Conservation (phyloP, 2,797 vertebrate species). For the Tokudaia tokunoshimensis region DNA sequence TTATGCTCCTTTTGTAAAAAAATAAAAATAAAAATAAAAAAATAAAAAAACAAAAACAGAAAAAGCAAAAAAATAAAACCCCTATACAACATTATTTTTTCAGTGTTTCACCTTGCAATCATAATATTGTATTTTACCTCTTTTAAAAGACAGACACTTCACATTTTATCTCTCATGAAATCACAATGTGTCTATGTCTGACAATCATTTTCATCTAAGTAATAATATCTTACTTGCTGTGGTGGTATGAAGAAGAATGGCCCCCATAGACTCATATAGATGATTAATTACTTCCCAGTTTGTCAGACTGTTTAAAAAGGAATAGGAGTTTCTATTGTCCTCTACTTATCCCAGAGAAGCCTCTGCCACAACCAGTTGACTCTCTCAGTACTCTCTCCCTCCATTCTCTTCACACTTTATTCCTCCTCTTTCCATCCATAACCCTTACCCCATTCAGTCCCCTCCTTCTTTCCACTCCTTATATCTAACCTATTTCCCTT, state of each 20-base stretch:
- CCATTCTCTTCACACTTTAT: too few relatives aligned
- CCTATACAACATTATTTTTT: not conserved
- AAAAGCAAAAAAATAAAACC: too few relatives aligned
- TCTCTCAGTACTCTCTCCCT: too few relatives aligned
- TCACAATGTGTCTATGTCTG: not conserved
- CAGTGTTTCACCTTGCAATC: conserved; percentile 44
- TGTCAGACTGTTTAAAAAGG: not conserved
- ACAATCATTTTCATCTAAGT: not conserved
- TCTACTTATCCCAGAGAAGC: too few relatives aligned
- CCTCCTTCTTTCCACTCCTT: too few relatives aligned
- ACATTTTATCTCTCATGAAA: conserved; percentile 47
- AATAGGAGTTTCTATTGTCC: too few relatives aligned
- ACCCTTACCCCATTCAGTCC: too few relatives aligned
- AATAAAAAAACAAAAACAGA: not conserved
- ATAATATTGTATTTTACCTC: not conserved
- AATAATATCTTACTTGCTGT: not conserved
- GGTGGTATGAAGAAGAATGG: not conserved
- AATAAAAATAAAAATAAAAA: not conserved
- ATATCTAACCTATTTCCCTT: too few relatives aligned
- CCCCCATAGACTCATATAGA: not conserved
- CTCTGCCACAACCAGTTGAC: too few relatives aligned
- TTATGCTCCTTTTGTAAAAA: not conserved
- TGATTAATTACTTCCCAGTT: not conserved
- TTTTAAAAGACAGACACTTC: conserved; percentile 22
- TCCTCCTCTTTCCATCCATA: too few relatives aligned